These are phyloP conservation scores for Prochilodus magdalenae DNA, from an alignment of 2,113 vertebrate genomes.

Conservation along the genomic window DNA sequence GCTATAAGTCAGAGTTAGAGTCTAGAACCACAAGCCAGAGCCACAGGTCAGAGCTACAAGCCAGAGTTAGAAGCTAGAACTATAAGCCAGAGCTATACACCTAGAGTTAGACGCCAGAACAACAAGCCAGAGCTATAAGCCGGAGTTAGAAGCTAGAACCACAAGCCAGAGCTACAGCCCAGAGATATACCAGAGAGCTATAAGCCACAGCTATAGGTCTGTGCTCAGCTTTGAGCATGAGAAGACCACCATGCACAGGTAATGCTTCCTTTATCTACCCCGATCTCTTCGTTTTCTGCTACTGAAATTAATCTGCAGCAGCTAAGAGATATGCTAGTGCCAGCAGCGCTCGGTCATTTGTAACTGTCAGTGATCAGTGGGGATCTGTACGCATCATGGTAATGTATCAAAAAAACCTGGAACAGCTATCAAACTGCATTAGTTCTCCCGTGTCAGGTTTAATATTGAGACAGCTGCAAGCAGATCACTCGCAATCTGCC, in stretches of 20 bases:
- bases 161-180: too few relatives aligned
- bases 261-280: constrained; percentile 56
- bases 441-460: constrained; percentile 22
- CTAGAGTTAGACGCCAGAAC: too few relatives aligned
- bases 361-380: constrained; percentile 55
- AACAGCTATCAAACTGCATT: constrained; percentile 49
- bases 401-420: constrained; percentile 54
- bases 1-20: too few relatives aligned
- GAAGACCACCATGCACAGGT: constrained; percentile 51
- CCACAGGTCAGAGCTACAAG: too few relatives aligned
- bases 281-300: constrained; percentile 33
- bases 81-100: neutral
- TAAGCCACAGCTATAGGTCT: neutral
- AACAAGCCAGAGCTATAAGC: neutral
- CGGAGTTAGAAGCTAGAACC: neutral
- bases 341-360: constrained; percentile 48
- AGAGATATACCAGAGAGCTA: too few relatives aligned
- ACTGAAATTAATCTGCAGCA: constrained; percentile 46
- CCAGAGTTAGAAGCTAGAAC: too few relatives aligned
- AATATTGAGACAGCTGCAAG: constrained; percentile 36
- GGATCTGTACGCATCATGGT: constrained; percentile 44
- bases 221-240: neutral
- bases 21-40: too few relatives aligned
- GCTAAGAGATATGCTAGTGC: constrained; percentile 30
- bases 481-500: constrained; percentile 12